These are phyloP conservation scores for Polypterus bichir DNA, from an alignment of 2,113 vertebrate species.

Conservation along the genomic window DNA sequence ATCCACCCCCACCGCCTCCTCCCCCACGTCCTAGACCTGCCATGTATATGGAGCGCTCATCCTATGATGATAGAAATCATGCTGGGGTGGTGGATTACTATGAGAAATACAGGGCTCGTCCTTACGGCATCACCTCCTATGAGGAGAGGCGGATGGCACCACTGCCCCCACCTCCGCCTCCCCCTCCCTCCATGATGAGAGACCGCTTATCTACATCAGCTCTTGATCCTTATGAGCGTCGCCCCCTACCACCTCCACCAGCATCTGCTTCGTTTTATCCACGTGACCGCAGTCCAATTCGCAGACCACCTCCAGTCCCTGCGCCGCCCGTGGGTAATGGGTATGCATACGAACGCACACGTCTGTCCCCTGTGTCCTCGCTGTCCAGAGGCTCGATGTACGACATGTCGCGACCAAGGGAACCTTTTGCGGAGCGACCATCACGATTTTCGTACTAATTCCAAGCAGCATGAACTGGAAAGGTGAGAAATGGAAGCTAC, in stretches of 20 bases:
- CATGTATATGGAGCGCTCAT: constrained; percentile 57
- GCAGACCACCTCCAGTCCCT: constrained; percentile 35
- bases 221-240: constrained; percentile 67
- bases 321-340: constrained; percentile 61
- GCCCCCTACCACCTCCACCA: constrained; percentile 61
- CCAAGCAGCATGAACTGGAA: no score
- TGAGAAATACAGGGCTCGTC: constrained; percentile 78
- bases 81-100: constrained; percentile 79
- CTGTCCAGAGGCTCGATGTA: constrained; percentile 64
- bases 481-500: no score
- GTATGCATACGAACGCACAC: constrained; percentile 70
- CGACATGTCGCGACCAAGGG: constrained; percentile 65
- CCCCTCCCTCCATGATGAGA: constrained; percentile 42
- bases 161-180: constrained; percentile 47
- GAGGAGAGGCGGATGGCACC: constrained; percentile 41
- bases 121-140: constrained; percentile 37
- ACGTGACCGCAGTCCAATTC: constrained; percentile 87
- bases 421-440: constrained; percentile 59
- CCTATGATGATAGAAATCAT: constrained; percentile 61
- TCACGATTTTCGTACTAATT: no score
- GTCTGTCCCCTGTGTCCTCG: constrained; percentile 61
- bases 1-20: constrained; percentile 57
- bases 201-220: constrained; percentile 59
- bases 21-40: constrained; percentile 52
- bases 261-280: constrained; percentile 60